A percentile compares a stretch with the other conserved stretches of the same genome.
Evolutionary conservation across 2,888 invertebrate genomes (phyloP).

Genomic region (Pseudeuparius sepicola): DNA sequence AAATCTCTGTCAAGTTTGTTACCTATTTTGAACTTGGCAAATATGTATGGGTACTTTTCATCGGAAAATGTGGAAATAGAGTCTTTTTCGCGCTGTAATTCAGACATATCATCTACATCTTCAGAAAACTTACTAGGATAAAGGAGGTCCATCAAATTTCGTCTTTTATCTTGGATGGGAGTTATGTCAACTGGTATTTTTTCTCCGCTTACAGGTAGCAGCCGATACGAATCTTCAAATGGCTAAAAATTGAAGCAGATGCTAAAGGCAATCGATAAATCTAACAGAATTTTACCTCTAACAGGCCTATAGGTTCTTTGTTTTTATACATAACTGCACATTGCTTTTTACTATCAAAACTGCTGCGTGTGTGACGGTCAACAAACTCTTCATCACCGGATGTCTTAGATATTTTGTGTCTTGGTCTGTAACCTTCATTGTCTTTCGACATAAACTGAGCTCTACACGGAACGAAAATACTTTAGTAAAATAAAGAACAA

Average conservation of each 20-base stretch:
- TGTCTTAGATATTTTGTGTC: too few species aligned
- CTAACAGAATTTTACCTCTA: conserved; percentile 23
- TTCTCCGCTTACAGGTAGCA: conserved; percentile 26
- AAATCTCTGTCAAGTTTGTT: conserved; percentile 24
- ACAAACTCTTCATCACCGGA: too few species aligned
- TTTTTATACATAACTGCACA: conserved; percentile 29
- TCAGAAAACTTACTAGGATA: conserved; percentile 18
- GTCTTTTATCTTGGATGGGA: conserved; percentile 20
- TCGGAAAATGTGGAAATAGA: conserved; percentile 18
- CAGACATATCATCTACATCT: conserved; percentile 16
- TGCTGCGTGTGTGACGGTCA: too few species aligned
- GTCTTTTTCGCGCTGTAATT: conserved; percentile 11
- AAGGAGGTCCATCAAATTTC: conserved; percentile 17
- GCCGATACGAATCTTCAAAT: conserved; percentile 26
- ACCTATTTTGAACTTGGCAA: conserved; percentile 30
- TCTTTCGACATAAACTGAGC: too few species aligned
- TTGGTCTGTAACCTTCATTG: too few species aligned
- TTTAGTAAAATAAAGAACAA: too few species aligned
- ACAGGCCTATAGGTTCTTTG: conserved; percentile 28
- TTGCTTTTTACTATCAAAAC: too few species aligned
- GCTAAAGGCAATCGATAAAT: too few species aligned
- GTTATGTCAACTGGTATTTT: conserved; percentile 25
- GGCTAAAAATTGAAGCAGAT: conserved; percentile 21
- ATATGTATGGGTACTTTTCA: conserved; percentile 26
- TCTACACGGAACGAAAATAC: too few species aligned